Evolutionary conservation across 2,888 invertebrate genomes (phyloP).

Genomic region (Laothoe populi): DNA sequence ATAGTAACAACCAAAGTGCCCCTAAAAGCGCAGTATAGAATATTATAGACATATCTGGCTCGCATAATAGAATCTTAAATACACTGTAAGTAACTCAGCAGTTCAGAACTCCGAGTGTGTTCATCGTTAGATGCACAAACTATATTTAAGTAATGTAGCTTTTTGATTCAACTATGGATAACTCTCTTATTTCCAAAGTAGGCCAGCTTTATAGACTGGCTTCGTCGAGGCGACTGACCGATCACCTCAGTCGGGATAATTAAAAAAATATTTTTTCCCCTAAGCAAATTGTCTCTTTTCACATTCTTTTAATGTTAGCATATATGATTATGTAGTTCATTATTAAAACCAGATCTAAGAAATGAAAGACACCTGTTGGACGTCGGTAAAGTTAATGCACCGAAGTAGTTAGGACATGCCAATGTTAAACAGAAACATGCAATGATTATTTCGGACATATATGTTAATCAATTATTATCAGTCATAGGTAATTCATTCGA

Average conservation of each 20-base stretch:
- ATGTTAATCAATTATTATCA: constrained; percentile 21
- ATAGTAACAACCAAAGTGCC: too few relatives aligned
- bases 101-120: too few relatives aligned
- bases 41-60: too few relatives aligned
- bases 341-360: constrained; percentile 10
- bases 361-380: background rate
- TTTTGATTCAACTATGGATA: too few relatives aligned
- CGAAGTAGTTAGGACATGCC: constrained; percentile 14
- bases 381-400: constrained; percentile 16
- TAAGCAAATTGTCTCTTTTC: constrained; percentile 12
- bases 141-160: too few relatives aligned
- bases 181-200: too few relatives aligned
- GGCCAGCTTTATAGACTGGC: too few relatives aligned
- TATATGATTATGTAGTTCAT: constrained; percentile 1
- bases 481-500: constrained; percentile 21
- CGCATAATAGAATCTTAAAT: too few relatives aligned
- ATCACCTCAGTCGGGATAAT: background rate
- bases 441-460: constrained; percentile 19
- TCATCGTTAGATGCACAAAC: too few relatives aligned
- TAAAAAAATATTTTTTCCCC: background rate
- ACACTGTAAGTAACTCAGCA: too few relatives aligned
- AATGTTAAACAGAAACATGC: constrained; percentile 18
- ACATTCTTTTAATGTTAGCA: background rate
- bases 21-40: too few relatives aligned
- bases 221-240: too few relatives aligned